These are phyloP conservation scores for Phalloptychus januarius DNA, from an alignment of 2,797 vertebrate genomes.

Conservation along the genomic window DNA sequence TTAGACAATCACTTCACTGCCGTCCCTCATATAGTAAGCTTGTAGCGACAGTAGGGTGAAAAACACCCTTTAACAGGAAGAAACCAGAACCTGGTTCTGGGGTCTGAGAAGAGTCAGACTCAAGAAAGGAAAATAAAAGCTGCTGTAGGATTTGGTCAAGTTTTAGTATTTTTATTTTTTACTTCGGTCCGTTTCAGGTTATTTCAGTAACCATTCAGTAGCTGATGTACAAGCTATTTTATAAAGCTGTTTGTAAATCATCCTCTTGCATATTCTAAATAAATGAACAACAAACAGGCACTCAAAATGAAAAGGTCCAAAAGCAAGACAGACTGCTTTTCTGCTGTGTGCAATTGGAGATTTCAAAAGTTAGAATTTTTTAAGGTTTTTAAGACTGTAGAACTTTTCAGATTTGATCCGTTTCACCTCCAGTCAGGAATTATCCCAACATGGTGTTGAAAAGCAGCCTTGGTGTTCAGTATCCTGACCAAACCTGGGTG, in stretches of 20 bases:
- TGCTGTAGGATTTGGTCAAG: background rate
- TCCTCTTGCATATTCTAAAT: background rate
- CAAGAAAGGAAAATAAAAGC: background rate
- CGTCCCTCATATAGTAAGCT: background rate
- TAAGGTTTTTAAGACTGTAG: background rate
- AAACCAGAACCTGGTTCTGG: background rate
- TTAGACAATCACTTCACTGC: too few relatives aligned
- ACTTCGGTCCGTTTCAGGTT: too few relatives aligned
- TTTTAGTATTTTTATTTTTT: too few relatives aligned
- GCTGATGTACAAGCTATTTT: background rate
- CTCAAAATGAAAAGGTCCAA: background rate
- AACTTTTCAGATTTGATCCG: background rate
- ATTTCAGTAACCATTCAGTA: too few relatives aligned
- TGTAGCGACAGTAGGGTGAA: background rate
- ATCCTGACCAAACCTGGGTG: background rate
- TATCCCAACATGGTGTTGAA: background rate
- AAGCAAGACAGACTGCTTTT: background rate
- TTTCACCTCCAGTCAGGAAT: background rate
- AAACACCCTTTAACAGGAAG: background rate
- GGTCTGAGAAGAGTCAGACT: background rate
- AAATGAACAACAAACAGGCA: background rate
- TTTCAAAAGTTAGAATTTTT: background rate
- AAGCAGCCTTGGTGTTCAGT: background rate
- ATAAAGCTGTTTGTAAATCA: background rate
- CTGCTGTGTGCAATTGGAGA: background rate